phyloP scores from a whole-genome alignment of 2,113 vertebrate genomes.

The Ceratotherium simum region DNA sequence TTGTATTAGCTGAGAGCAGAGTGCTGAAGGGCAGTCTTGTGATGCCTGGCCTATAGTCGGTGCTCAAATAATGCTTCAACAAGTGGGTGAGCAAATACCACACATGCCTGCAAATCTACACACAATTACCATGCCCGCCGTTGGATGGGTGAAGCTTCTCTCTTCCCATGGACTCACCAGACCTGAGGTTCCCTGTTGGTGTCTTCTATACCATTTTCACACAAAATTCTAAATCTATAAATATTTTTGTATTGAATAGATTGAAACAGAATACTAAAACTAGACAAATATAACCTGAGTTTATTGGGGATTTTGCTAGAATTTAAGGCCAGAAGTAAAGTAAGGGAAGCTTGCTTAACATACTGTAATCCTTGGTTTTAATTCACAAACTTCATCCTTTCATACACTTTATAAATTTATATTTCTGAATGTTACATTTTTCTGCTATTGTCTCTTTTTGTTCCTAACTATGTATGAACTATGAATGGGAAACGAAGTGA shows the following conservation, averaged over 20 bases:
- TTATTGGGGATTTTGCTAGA: background rate
- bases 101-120: background rate
- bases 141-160: background rate
- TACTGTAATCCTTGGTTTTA: background rate
- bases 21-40: background rate
- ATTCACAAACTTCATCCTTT: conserved; percentile 31
- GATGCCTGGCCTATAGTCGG: background rate
- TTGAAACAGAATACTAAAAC: conserved; percentile 8
- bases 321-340: background rate
- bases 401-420: background rate
- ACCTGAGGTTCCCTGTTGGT: background rate
- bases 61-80: background rate
- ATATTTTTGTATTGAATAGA: background rate
- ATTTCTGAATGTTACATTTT: conserved; percentile 40
- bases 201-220: background rate
- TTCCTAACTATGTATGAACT: conserved; percentile 23
- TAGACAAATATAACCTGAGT: background rate
- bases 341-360: conserved; percentile 33
- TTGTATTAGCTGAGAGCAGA: background rate
- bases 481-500: conserved; percentile 75
- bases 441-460: conserved; percentile 62
- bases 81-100: background rate
- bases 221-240: background rate
- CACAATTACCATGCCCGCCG: background rate
- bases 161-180: background rate